phyloP scores from a whole-genome alignment of 2,888 invertebrate genomes.

The Argyresthia goedartella region DNA sequence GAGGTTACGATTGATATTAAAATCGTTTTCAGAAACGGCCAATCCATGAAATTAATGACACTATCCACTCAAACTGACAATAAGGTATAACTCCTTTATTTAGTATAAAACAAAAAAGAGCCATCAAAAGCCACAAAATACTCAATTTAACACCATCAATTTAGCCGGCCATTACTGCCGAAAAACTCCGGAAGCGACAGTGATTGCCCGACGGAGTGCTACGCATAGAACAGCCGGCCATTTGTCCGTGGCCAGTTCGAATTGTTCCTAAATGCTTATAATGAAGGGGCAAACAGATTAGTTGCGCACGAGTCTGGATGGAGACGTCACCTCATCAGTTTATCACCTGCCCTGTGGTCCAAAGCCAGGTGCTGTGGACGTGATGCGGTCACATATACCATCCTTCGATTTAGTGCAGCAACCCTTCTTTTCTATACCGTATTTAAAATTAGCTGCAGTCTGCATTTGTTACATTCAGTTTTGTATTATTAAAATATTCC shows the following conservation, averaged over 20 bases:
- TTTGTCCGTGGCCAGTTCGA: slow-evolving; percentile 22
- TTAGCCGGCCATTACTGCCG: slow-evolving; percentile 25
- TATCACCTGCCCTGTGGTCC: slow-evolving; percentile 40
- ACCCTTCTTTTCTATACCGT: too few species aligned
- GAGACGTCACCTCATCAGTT: slow-evolving; percentile 35
- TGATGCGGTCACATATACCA: slow-evolving; percentile 24
- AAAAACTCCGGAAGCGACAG: slow-evolving; percentile 37
- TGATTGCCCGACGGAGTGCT: slow-evolving; percentile 36
- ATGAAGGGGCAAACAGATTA: slow-evolving; percentile 39
- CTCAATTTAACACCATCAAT: slow-evolving; percentile 50
- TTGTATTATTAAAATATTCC: too few species aligned
- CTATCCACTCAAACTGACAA: neutral
- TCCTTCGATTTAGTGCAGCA: too few species aligned
- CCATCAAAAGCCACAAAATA: slow-evolving; percentile 30
- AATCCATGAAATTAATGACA: too few species aligned
- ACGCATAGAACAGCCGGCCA: slow-evolving; percentile 19
- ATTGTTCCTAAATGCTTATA: slow-evolving; percentile 28
- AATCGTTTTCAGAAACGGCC: too few species aligned
- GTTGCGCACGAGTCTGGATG: slow-evolving; percentile 51
- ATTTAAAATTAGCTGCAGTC: too few species aligned
- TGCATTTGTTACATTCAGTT: too few species aligned
- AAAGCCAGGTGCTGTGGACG: slow-evolving; percentile 33
- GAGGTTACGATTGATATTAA: too few species aligned
- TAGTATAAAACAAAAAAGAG: too few species aligned
- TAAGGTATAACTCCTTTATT: too few species aligned